Evolutionary conservation across 2,888 invertebrate genomes (phyloP), one percentile per base, ranked within the genome.

Genomic region (Ophion costatus): DNA sequence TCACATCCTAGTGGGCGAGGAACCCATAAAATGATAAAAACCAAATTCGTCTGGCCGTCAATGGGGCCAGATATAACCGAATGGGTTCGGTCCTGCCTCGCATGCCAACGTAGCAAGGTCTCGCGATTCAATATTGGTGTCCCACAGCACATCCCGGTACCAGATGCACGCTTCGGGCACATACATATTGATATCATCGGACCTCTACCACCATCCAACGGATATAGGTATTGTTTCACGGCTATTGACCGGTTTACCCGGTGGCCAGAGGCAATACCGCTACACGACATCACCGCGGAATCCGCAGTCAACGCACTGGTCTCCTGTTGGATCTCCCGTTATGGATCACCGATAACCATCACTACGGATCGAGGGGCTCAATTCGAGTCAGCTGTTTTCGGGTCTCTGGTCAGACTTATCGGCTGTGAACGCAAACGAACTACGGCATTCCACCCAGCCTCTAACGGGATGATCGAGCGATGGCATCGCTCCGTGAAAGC

Each of bases 151-250:
- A n/a, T n/a, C n/a, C n/a, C n/a, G n/a, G n/a, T n/a, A n/a, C n/a
- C n/a, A n/a, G n/a, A n/a, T n/a, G n/a, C 7, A 0, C 86, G 92
- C 6, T 92, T 93, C 79, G 86, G 87, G 11, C 91, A 92, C 73
- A 86, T 93, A 7, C 91, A 92, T 70, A 83, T 92, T 0, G 92
- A 93, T 76, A 80, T 94, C 9, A 88, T 93, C 22, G 20, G n/a
- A n/a, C n/a, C n/a, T n/a, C n/a, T n/a, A n/a, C n/a, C n/a, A n/a
- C n/a, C n/a, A n/a, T n/a, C n/a, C n/a, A n/a, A n/a, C 22, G 61
- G 22, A 22, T 61, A 61, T 22, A 11, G 87, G 3, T 93, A 93
- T 77, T 89, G 89, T 33, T 89, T 94, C 5, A 94, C 94, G 0
- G 89, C 90, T 81, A 85, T 91, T n/a, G n/a, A n/a, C n/a, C n/a